Evolutionary conservation across 37 sponge, comb jelly and placozoan genomes (phyloP), one percentile per base, ranked within the genome.

Genomic region (Petrosia ficiformis): DNA sequence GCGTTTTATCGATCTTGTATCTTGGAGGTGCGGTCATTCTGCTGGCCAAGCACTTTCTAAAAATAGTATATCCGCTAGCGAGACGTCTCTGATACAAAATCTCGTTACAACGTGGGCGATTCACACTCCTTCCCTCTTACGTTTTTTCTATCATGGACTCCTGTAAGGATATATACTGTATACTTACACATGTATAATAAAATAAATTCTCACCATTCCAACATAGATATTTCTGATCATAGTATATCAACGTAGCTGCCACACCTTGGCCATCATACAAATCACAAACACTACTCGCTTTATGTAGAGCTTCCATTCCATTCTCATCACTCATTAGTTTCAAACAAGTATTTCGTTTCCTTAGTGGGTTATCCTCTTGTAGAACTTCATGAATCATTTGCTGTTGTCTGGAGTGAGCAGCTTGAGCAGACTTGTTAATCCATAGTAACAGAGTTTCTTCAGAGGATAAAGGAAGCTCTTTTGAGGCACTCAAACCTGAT

Each of bases 401-500:
- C 26, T 44, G 39, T 30, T 44, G 59, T 3, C 36, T 31, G 8
- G 24, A 14, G 59, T 57, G 30, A 0, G 54, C 56, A 71, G 70
- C 56, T 71, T 80, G 52, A 36, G 76, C 61, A n/a, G 87, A 79
- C 75, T 89, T 89, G 70, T 82, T 79, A 22, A 89, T 57, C 94
- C 94, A 93, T 19, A 89, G 65, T 3, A 86, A 31, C 24, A 93
- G 78, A 29, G 78, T 65, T n/a, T 85, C 91, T 64, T 84, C 82
- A 31, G 71, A 4, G 48, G 59, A 68, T 40, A 28, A 63, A 25
- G 91, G 91, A 19, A 90, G 80, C 29, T 90, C 91, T 33, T 80
- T 65, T 14, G 91, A 89, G 10, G 86, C 80, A 37, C 57, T 80
- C 75, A 80, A 79, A 34, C 65, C 24, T 0, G 77, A 78, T 35